phyloP scores from a whole-genome alignment of 1,140 invertebrate genomes.

The Drosophila pruinosa region DNA sequence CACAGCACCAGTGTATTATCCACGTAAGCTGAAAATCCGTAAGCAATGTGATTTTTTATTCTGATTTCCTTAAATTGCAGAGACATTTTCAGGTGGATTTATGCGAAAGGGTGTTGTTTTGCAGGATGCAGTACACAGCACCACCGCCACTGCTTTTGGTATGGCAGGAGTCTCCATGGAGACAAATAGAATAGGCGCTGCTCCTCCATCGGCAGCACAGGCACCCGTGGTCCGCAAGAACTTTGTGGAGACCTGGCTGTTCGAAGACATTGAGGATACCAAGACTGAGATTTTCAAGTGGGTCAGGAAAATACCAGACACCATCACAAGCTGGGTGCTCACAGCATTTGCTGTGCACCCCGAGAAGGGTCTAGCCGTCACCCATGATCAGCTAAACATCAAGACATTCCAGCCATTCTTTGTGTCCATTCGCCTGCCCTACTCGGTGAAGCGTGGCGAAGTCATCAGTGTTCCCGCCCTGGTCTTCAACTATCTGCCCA shows the following conservation, averaged over 20 bases:
- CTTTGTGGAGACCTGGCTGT: slow-evolving; percentile 77
- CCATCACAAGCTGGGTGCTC: slow-evolving; percentile 96
- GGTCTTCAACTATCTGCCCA: slow-evolving; percentile 83
- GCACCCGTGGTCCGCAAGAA: slow-evolving; percentile 58
- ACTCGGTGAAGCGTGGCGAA: slow-evolving; percentile 90
- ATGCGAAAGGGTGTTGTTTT: slow-evolving; percentile 43
- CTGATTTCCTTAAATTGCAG: slow-evolving; percentile 11
- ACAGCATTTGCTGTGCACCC: slow-evolving; percentile 95
- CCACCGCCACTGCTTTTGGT: neutral
- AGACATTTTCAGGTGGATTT: slow-evolving; percentile 3
- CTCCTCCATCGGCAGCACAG: neutral
- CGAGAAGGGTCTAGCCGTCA: slow-evolving; percentile 92
- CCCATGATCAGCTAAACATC: slow-evolving; percentile 88
- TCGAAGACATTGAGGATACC: slow-evolving; percentile 72
- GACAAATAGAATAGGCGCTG: neutral
- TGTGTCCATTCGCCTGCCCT: slow-evolving; percentile 90
- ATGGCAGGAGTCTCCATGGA: neutral
- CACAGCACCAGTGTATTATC: slow-evolving; percentile 36
- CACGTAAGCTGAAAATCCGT: slow-evolving; percentile 37
- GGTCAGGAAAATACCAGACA: slow-evolving; percentile 88
- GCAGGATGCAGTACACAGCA: neutral
- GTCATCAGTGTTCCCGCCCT: slow-evolving; percentile 75
- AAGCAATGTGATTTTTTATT: neutral
- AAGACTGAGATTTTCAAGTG: slow-evolving; percentile 80
- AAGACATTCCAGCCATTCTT: slow-evolving; percentile 95